Evolutionary conservation across 2,797 vertebrate genomes (phyloP).

Genomic region (Phalloptychus januarius): DNA sequence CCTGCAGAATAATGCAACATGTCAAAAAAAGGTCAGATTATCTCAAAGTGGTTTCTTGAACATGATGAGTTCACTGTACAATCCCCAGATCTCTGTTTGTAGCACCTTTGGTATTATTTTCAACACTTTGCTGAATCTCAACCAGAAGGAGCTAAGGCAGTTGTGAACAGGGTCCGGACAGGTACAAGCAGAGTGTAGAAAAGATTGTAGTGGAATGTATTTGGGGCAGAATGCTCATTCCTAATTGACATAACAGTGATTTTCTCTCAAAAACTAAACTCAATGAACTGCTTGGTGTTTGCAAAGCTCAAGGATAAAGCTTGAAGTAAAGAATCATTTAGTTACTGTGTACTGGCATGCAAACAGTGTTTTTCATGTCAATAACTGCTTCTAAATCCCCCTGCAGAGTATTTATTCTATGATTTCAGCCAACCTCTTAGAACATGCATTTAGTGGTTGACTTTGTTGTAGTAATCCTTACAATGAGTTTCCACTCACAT

Average conservation of each 20-base stretch:
- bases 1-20: background rate
- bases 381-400: background rate
- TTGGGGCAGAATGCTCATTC: background rate
- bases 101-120: background rate
- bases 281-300: background rate
- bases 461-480: background rate
- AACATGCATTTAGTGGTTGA: slow-evolving; percentile 18
- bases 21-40: background rate
- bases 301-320: background rate
- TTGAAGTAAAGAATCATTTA: slow-evolving; percentile 3
- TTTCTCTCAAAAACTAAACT: background rate
- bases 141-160: background rate
- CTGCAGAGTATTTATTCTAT: background rate
- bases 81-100: background rate
- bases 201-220: background rate
- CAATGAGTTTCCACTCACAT: background rate
- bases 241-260: background rate
- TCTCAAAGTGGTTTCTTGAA: background rate
- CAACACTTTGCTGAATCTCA: background rate
- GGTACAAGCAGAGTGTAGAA: background rate
- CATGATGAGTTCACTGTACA: background rate
- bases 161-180: background rate
- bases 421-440: slow-evolving; percentile 6
- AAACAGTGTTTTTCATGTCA: background rate
- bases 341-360: background rate